Conservation (phyloP, 1,140 invertebrate species). For the Proctacanthus coquilletti region DNA sequence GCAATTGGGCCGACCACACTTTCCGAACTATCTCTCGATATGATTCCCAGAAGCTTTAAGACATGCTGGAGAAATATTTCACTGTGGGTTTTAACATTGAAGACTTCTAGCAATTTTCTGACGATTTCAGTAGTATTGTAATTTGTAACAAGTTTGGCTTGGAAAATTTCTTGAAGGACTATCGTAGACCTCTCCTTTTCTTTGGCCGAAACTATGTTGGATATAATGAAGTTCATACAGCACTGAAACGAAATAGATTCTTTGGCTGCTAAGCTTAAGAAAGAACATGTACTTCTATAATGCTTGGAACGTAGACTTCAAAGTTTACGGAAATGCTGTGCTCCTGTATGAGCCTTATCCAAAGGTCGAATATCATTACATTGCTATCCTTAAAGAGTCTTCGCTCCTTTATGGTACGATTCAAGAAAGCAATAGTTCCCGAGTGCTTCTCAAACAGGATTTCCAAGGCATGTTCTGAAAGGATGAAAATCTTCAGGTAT, state of each 20-base stretch:
- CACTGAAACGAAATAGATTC: no score
- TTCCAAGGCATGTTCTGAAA: background rate
- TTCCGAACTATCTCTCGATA: conserved; percentile 1
- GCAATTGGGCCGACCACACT: background rate
- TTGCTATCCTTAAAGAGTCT: background rate
- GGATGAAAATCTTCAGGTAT: no score
- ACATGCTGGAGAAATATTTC: background rate
- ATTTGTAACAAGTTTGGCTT: background rate
- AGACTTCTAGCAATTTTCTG: background rate
- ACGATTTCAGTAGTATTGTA: background rate
- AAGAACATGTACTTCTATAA: background rate
- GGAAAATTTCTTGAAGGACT: conserved; percentile 1
- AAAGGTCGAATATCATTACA: background rate
- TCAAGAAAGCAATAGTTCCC: conserved; percentile 1
- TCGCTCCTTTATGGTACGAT: background rate
- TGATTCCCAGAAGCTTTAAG: conserved; percentile 3
- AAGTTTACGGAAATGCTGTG: background rate
- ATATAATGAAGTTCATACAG: background rate
- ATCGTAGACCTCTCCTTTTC: conserved; percentile 3
- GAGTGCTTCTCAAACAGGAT: background rate
- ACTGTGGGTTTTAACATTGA: background rate
- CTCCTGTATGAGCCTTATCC: background rate
- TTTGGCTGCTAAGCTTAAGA: background rate
- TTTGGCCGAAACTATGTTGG: conserved; percentile 1
- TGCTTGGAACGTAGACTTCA: background rate